Conservation (phyloP, 1,140 invertebrate genomes). For the Rhyacophila brunnea region DNA sequence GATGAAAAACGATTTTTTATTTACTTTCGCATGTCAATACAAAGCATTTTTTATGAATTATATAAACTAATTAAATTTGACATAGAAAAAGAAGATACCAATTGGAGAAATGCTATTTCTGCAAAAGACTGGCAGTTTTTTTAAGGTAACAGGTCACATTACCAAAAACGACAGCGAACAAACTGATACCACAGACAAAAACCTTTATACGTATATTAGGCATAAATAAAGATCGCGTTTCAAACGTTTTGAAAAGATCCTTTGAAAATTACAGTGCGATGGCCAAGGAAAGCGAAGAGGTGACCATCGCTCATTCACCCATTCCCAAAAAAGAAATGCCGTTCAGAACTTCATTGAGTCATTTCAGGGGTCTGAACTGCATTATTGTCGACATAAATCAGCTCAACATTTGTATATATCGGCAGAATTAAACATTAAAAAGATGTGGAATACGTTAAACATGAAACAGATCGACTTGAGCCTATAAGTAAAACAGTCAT, state of each 20-base stretch:
- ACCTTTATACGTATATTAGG: not conserved
- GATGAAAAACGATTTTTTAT: no score
- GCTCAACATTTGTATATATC: constrained; percentile 28
- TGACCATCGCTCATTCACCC: not conserved
- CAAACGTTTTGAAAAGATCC: not conserved
- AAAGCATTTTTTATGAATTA: no score
- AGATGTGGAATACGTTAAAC: constrained; percentile 30
- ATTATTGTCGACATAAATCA: constrained; percentile 31
- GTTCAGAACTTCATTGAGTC: constrained; percentile 29
- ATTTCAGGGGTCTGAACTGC: constrained; percentile 31
- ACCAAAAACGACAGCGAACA: not conserved
- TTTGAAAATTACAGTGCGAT: no score
- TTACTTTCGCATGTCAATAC: no score
- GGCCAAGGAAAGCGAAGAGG: not conserved
- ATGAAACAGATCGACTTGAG: not conserved
- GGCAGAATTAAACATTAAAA: constrained; percentile 28
- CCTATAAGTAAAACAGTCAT: constrained; percentile 8
- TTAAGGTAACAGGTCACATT: no score
- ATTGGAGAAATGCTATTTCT: no score
- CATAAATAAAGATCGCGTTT: not conserved
- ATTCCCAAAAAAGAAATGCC: not conserved
- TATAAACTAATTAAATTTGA: no score
- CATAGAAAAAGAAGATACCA: no score
- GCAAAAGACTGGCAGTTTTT: no score
- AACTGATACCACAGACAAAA: not conserved